Evolutionary conservation across 2,113 vertebrate genomes (phyloP).

Genomic region (Arvicanthis niloticus): DNA sequence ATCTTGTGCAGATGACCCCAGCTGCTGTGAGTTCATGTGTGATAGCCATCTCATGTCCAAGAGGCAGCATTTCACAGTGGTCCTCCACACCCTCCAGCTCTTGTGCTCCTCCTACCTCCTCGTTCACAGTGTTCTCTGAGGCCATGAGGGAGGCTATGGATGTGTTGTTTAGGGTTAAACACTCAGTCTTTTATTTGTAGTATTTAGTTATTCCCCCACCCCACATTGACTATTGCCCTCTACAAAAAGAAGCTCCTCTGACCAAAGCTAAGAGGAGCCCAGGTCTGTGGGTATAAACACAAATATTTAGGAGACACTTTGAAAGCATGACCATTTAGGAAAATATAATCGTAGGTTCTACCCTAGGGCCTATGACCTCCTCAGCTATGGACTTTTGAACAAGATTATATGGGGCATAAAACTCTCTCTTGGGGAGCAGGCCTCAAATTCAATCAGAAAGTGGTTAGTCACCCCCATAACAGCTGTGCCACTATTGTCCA

Average conservation of each 20-base stretch:
- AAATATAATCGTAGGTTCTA: background rate
- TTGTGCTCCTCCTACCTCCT: background rate
- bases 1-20: background rate
- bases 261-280: background rate
- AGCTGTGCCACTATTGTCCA: background rate
- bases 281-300: background rate
- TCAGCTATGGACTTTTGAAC: background rate
- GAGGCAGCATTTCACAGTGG: background rate
- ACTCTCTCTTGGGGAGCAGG: background rate
- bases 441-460: background rate
- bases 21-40: background rate
- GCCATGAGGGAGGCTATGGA: background rate
- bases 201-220: background rate
- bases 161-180: background rate
- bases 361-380: background rate
- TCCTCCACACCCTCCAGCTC: background rate
- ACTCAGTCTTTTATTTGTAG: background rate
- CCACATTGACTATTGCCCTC: background rate
- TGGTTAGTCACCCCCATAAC: background rate
- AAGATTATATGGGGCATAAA: background rate
- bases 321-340: background rate
- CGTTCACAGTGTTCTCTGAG: no score
- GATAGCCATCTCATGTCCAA: background rate
- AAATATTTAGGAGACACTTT: background rate
- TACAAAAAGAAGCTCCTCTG: background rate